A percentile compares a stretch with the other conserved stretches of the same genome.
These are phyloP conservation scores for Elaeidobius kamerunicus DNA, from an alignment of 2,888 invertebrate genomes.

Conservation along the genomic window DNA sequence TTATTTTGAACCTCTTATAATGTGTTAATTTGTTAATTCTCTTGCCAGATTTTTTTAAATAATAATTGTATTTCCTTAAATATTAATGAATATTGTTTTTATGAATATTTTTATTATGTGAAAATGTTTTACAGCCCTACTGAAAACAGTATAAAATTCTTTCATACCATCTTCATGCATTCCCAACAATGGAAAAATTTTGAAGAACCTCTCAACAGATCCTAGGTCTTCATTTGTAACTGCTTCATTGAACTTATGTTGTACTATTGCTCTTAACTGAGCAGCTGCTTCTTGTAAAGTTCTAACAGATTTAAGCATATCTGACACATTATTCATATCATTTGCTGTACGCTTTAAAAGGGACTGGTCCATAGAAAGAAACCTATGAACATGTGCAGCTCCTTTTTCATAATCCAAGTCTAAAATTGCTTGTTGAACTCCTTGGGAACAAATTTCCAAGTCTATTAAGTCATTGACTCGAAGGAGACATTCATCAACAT, in stretches of 20 bases:
- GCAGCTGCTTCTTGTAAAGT: slow-evolving; percentile 73
- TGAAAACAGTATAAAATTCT: too few relatives aligned
- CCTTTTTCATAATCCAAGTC: slow-evolving; percentile 97
- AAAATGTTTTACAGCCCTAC: too few relatives aligned
- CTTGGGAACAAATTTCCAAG: slow-evolving; percentile 92
- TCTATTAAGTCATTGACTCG: slow-evolving; percentile 94
- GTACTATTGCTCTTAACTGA: slow-evolving; percentile 67
- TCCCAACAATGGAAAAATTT: slow-evolving; percentile 92
- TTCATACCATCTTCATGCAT: slow-evolving; percentile 74
- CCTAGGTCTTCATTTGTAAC: slow-evolving; percentile 83
- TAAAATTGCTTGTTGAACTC: slow-evolving; percentile 91
- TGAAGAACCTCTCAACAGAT: slow-evolving; percentile 92
- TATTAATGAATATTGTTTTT: too few relatives aligned
- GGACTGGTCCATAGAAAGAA: slow-evolving; percentile 88
- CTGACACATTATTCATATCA: slow-evolving; percentile 69
- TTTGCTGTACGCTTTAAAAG: slow-evolving; percentile 72
- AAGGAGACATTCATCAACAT: slow-evolving; percentile 92
- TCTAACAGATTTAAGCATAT: slow-evolving; percentile 67
- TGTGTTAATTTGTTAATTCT: too few relatives aligned
- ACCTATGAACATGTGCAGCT: slow-evolving; percentile 92
- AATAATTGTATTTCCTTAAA: too few relatives aligned
- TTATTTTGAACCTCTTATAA: too few relatives aligned
- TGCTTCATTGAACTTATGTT: slow-evolving; percentile 86
- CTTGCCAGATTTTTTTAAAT: too few relatives aligned
- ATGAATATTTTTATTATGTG: too few relatives aligned